A percentile compares a stretch with the other conserved stretches of the same genome.
These are phyloP conservation scores for Sisor rabdophorus DNA, from an alignment of 2,113 vertebrate genomes.

Conservation along the genomic window DNA sequence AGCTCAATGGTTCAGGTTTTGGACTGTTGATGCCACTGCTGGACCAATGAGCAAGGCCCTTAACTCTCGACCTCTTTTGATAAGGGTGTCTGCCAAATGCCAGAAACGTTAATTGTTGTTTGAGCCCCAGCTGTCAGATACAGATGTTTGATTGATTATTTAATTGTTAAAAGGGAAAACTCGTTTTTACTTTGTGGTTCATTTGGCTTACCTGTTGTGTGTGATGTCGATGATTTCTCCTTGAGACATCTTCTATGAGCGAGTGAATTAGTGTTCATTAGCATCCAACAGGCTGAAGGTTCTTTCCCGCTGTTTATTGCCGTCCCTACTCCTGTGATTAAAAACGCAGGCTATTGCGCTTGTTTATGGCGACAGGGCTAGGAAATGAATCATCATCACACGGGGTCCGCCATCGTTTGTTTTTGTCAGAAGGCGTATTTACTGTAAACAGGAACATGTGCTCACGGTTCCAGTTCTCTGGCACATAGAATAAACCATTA, in stretches of 20 bases:
- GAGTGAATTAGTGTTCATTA: constrained; percentile 37
- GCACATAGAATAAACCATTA: not conserved
- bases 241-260: not conserved
- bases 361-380: constrained; percentile 29
- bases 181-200: not conserved
- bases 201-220: not conserved
- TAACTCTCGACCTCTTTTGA: no score
- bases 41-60: no score
- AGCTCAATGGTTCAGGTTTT: no score
- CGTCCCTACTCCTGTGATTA: constrained; percentile 27
- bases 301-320: constrained; percentile 33
- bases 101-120: no score
- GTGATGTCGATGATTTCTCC: constrained; percentile 8
- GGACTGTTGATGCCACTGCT: no score
- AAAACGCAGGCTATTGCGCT: constrained; percentile 31
- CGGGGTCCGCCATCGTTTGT: constrained; percentile 21
- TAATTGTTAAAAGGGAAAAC: no score
- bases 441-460: constrained; percentile 20
- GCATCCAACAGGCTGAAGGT: constrained; percentile 22
- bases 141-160: no score
- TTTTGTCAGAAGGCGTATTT: constrained; percentile 39
- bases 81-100: no score
- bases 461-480: not conserved
- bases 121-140: no score
- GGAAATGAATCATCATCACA: constrained; percentile 40